A percentile compares a stretch with the other conserved stretches of the same genome.
Conservation (phyloP, 2,888 invertebrate genomes). For the Mamestra brassicae region DNA sequence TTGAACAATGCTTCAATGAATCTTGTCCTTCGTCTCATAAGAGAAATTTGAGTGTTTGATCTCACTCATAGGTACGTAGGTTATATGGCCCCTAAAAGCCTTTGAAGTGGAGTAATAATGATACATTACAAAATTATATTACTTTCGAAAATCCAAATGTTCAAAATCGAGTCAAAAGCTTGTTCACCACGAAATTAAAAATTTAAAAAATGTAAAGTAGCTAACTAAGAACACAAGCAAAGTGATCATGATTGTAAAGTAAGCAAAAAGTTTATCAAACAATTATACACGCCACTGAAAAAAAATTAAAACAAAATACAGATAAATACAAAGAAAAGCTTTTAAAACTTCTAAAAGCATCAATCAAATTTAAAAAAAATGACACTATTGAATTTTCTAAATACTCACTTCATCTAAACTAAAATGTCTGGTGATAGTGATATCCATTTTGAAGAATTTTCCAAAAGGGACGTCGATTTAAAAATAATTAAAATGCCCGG, state of each 20-base stretch:
- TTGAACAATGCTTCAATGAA: conserved; percentile 31
- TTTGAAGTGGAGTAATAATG: conserved; percentile 25
- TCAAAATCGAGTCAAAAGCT: background rate
- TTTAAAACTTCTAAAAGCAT: background rate
- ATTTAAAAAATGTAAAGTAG: background rate
- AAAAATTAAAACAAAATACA: conserved; percentile 4
- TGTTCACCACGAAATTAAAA: background rate
- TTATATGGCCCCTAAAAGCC: conserved; percentile 19
- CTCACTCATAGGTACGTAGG: conserved; percentile 26
- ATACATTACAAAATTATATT: background rate
- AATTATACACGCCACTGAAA: background rate
- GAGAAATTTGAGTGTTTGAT: conserved; percentile 50
- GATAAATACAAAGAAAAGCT: conserved; percentile 16
- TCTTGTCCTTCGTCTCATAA: conserved; percentile 38
- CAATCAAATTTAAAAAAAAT: background rate
- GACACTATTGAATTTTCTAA: background rate
- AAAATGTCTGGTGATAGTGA: conserved; percentile 87
- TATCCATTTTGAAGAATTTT: conserved; percentile 80
- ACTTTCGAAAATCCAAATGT: background rate
- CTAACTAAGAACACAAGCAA: background rate
- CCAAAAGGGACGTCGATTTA: conserved; percentile 9
- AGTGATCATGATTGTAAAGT: background rate
- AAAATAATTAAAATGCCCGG: conserved; percentile 21
- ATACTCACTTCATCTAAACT: conserved; percentile 89
- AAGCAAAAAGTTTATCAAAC: background rate